These are phyloP conservation scores for Quiscalus mexicanus DNA, from an alignment of 2,113 vertebrate genomes.

Conservation along the genomic window DNA sequence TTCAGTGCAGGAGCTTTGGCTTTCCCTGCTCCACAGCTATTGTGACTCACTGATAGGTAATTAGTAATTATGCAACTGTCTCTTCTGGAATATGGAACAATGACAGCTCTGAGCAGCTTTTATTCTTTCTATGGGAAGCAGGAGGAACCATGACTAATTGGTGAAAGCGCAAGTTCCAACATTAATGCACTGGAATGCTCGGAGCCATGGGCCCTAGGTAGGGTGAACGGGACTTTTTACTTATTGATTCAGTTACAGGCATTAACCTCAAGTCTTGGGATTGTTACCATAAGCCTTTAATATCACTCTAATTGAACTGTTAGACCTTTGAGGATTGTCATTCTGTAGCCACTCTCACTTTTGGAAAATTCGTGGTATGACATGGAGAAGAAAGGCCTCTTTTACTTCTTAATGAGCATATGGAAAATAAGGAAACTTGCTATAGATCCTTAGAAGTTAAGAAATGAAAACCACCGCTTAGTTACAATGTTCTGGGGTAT, in stretches of 20 bases:
- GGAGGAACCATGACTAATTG: not conserved
- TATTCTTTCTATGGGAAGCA: not conserved
- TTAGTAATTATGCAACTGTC: not conserved
- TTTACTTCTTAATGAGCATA: not conserved
- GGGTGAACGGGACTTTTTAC: not conserved
- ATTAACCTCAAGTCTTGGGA: not conserved
- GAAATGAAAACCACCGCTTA: not conserved
- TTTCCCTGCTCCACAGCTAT: not conserved
- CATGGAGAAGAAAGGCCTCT: not conserved
- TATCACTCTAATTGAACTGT: not conserved
- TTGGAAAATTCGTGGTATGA: not conserved
- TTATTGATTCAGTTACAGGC: not conserved
- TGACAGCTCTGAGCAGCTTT: slow-evolving; percentile 18
- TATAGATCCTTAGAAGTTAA: not conserved
- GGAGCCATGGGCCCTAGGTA: not conserved
- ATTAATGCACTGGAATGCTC: not conserved
- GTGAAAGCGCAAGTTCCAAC: not conserved
- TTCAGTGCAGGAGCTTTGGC: not conserved
- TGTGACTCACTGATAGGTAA: not conserved
- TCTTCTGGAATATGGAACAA: not conserved
- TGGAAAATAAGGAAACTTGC: not conserved
- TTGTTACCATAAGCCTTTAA: not conserved
- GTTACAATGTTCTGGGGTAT: not conserved
- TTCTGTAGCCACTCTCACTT: not conserved
- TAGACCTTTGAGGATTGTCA: not conserved